Conservation (phyloP, 2,888 invertebrate species). For the Cataglyphis livida region DNA sequence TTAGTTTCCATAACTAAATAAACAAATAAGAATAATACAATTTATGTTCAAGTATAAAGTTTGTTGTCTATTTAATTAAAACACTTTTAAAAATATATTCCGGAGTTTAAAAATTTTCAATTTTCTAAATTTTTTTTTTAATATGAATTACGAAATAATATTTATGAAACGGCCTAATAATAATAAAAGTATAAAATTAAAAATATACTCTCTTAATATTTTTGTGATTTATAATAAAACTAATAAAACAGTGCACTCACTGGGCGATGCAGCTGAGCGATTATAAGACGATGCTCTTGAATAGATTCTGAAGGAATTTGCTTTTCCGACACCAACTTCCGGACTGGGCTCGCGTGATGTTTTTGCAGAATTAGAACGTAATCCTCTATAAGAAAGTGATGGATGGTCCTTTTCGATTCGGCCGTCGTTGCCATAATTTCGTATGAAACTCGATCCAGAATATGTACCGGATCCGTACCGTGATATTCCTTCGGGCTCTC, state of each 20-base stretch:
- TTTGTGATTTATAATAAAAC: constrained; percentile 4
- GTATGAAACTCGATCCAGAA: constrained; percentile 76
- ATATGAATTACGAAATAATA: neutral
- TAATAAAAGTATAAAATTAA: constrained; percentile 1
- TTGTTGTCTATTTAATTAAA: neutral
- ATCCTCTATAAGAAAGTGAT: constrained; percentile 85
- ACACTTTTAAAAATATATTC: neutral
- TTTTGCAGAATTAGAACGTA: constrained; percentile 79
- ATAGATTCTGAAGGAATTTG: constrained; percentile 76
- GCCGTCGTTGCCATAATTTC: constrained; percentile 77
- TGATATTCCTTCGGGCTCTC: constrained; percentile 78
- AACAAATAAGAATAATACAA: neutral
- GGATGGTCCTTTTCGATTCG: constrained; percentile 84
- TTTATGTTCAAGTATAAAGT: neutral
- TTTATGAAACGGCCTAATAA: neutral
- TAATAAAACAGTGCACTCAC: constrained; percentile 62
- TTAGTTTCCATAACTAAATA: neutral
- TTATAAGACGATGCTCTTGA: constrained; percentile 77
- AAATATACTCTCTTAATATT: neutral
- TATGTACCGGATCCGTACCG: constrained; percentile 80
- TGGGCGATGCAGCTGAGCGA: constrained; percentile 69
- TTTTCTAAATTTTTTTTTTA: neutral
- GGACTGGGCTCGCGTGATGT: constrained; percentile 88
- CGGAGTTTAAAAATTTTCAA: neutral
- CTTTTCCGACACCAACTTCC: constrained; percentile 78